These are phyloP conservation scores for Morelia viridis DNA, from an alignment of 2,797 vertebrate species.

Conservation along the genomic window DNA sequence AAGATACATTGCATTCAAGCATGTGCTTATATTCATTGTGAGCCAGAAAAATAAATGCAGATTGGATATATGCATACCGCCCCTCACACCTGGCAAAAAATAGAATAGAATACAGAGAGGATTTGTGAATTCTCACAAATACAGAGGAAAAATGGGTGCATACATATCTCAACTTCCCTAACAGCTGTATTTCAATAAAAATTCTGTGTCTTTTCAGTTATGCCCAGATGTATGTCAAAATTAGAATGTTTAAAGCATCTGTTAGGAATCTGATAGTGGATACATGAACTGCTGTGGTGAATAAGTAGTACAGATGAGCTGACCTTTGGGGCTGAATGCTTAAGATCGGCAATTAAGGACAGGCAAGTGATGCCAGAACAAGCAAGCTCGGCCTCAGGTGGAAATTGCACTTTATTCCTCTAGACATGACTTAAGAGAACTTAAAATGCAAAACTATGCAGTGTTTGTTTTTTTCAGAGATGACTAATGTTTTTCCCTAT, in stretches of 20 bases:
- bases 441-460: neutral
- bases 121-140: neutral
- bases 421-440: neutral
- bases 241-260: slow-evolving; percentile 4
- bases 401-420: neutral
- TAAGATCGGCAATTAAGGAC: neutral
- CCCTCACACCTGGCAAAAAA: neutral
- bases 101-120: neutral
- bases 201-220: neutral
- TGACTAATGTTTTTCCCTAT: neutral
- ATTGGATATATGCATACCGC: neutral
- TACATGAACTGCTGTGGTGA: neutral
- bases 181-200: neutral
- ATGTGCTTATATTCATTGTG: neutral
- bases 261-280: neutral
- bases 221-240: neutral
- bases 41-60: neutral
- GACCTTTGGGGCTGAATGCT: neutral
- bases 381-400: neutral
- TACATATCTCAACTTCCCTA: neutral
- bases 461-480: neutral
- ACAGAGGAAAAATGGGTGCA: neutral
- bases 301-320: neutral
- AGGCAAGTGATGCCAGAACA: neutral
- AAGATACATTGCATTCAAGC: neutral